Conservation (phyloP, 2,797 vertebrate species). For the Emydoidea blandingii region DNA sequence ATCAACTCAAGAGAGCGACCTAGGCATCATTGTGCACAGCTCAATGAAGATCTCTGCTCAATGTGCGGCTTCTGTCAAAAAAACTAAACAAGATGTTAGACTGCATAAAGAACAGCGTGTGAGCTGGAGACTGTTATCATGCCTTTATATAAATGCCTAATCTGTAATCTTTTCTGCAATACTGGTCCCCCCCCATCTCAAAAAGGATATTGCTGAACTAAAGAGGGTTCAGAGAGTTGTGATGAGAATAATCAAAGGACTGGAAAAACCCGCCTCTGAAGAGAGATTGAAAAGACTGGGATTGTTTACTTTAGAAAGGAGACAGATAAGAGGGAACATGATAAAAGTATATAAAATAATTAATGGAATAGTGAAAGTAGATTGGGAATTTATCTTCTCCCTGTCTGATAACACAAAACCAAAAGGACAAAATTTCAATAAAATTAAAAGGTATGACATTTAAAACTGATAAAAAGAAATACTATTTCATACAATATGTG, state of each 20-base stretch:
- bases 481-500: neutral
- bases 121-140: neutral
- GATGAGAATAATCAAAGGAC: neutral
- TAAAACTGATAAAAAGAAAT: neutral
- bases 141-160: neutral
- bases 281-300: neutral
- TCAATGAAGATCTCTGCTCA: neutral
- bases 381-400: neutral
- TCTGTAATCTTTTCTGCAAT: neutral
- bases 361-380: neutral
- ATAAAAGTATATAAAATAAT: neutral
- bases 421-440: neutral
- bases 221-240: neutral
- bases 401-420: neutral
- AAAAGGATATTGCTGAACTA: neutral
- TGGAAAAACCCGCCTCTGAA: neutral
- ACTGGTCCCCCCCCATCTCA: neutral
- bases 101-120: neutral
- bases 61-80: neutral
- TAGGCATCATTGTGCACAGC: neutral
- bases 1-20: neutral
- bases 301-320: neutral
- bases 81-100: neutral
- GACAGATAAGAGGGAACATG: neutral
- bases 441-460: neutral